Conservation (phyloP, 1,140 invertebrate genomes). For the Penaeus vannamei region DNA sequence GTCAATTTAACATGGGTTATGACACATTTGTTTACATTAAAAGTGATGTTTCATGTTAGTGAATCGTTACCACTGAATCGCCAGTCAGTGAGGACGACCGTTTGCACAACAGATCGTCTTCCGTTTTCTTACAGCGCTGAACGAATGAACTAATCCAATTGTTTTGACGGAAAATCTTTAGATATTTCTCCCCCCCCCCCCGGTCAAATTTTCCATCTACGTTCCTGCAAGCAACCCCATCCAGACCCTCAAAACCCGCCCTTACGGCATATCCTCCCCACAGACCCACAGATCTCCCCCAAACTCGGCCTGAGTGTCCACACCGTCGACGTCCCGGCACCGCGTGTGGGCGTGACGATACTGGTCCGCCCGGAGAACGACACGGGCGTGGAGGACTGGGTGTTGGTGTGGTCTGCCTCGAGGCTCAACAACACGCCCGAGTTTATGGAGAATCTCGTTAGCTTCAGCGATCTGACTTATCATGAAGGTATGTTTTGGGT, state of each 20-base stretch:
- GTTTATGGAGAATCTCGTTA: constrained; percentile 38
- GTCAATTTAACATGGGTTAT: too few species aligned
- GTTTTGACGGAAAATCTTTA: too few species aligned
- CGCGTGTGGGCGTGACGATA: constrained; percentile 43
- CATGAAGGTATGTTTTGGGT: constrained; percentile 14
- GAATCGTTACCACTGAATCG: too few species aligned
- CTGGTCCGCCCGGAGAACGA: constrained; percentile 38
- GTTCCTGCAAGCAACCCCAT: too few species aligned
- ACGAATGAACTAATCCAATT: too few species aligned
- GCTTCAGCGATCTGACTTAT: constrained; percentile 37
- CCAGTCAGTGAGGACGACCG: too few species aligned
- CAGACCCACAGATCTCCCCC: constrained; percentile 42
- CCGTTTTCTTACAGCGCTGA: too few species aligned
- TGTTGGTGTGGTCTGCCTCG: constrained; percentile 47
- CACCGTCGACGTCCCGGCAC: constrained; percentile 33
- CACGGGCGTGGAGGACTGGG: constrained; percentile 47
- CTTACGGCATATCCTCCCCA: not conserved
- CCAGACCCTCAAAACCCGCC: not conserved
- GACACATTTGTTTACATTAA: too few species aligned
- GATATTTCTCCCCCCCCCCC: too few species aligned
- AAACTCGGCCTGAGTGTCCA: constrained; percentile 49
- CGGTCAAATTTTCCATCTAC: too few species aligned
- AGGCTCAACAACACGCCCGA: constrained; percentile 34
- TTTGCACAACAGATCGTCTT: too few species aligned
- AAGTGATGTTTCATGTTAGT: too few species aligned